phyloP scores from a whole-genome alignment of 2,797 vertebrate species.

The Dicrostonyx torquatus region DNA sequence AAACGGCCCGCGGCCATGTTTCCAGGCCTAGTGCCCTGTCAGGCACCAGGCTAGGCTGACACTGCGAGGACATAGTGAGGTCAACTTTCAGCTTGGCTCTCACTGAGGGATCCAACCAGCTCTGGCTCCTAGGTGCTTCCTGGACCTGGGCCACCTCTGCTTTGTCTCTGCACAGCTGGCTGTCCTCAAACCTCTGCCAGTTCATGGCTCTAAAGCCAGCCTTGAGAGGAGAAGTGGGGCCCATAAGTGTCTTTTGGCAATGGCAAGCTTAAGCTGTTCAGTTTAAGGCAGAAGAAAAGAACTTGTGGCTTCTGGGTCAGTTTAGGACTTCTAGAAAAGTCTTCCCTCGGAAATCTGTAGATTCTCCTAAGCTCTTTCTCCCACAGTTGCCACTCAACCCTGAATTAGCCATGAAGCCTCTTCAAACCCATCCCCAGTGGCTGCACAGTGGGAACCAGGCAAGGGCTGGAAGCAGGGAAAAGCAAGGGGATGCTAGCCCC shows the following conservation, averaged over 20 bases:
- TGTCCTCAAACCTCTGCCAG: neutral
- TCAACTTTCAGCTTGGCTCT: neutral
- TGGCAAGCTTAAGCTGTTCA: neutral
- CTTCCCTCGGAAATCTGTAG: neutral
- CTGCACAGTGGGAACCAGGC: neutral
- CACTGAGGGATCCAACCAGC: neutral
- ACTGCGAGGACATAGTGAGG: constrained; percentile 11
- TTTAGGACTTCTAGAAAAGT: neutral
- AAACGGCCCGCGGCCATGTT: constrained; percentile 57
- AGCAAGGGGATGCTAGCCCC: neutral
- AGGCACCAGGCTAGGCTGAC: neutral
- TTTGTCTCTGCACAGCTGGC: neutral
- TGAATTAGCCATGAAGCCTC: neutral
- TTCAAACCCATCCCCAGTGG: neutral
- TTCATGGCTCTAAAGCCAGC: neutral
- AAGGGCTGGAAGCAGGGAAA: neutral
- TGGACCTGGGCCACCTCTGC: neutral
- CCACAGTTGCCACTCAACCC: neutral
- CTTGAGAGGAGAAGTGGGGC: neutral
- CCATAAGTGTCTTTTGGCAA: neutral
- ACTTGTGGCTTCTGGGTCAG: neutral
- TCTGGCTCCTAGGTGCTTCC: neutral
- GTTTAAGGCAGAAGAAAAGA: neutral
- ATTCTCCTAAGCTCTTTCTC: neutral
- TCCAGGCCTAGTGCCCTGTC: constrained; percentile 36